Percentiles rank a stretch among this genome's conserved stretches.
These are phyloP conservation scores for Callosobruchus maculatus DNA, from an alignment of 2,888 invertebrate species.

Conservation along the genomic window DNA sequence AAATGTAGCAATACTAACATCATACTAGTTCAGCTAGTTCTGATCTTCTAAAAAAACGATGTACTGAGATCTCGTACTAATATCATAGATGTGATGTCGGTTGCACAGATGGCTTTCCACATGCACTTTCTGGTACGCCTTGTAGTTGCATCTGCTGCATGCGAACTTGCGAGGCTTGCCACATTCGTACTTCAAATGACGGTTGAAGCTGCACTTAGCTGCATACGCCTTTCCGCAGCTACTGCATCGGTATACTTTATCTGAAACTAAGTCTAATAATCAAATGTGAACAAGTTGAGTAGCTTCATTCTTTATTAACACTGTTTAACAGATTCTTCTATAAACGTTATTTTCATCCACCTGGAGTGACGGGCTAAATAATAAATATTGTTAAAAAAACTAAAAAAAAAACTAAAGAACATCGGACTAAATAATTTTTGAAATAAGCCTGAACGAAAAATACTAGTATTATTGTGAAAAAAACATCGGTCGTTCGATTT, in stretches of 20 bases:
- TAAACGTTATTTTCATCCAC: too few relatives aligned
- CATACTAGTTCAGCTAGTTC: too few relatives aligned
- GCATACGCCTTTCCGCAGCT: slow-evolving; percentile 51
- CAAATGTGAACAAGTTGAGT: not conserved
- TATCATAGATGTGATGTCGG: not conserved
- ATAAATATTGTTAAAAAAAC: too few relatives aligned
- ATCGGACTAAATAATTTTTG: too few relatives aligned
- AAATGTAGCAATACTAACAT: too few relatives aligned
- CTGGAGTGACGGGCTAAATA: too few relatives aligned
- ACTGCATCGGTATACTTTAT: not conserved
- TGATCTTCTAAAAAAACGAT: not conserved
- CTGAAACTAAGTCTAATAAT: not conserved
- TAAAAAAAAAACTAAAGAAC: too few relatives aligned
- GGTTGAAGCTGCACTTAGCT: slow-evolving; percentile 66
- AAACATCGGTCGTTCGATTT: too few relatives aligned
- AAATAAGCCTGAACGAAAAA: too few relatives aligned
- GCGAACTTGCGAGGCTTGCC: slow-evolving; percentile 10
- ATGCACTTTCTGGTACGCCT: slow-evolving; percentile 1
- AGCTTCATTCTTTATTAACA: too few relatives aligned
- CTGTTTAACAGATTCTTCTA: too few relatives aligned
- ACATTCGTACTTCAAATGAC: slow-evolving; percentile 28
- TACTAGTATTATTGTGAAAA: too few relatives aligned
- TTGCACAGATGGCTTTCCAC: not conserved
- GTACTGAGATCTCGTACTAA: not conserved
- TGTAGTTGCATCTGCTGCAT: not conserved